phyloP scores from a whole-genome alignment of 2,113 vertebrate species.

The Siniperca chuatsi region DNA sequence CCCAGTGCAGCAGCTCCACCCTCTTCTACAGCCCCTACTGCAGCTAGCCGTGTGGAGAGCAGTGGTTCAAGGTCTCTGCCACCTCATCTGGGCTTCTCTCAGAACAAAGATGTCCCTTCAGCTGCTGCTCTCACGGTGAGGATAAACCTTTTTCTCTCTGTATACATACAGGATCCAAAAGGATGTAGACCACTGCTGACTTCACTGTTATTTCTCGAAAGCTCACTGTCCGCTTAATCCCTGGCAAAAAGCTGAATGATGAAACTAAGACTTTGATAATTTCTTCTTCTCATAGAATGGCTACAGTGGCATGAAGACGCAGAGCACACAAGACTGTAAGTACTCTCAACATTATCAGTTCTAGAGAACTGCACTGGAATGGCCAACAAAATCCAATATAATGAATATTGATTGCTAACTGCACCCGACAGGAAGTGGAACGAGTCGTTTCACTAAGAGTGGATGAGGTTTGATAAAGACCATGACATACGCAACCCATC shows the following conservation, averaged over 20 bases:
- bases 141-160: not conserved
- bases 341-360: constrained; percentile 52
- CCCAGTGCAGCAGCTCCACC: constrained; percentile 69
- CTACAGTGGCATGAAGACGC: constrained; percentile 86
- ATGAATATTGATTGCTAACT: constrained; percentile 44
- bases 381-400: not conserved
- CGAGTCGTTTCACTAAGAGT: constrained; percentile 1
- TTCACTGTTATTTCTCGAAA: not conserved
- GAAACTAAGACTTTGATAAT: not conserved
- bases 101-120: constrained; percentile 76
- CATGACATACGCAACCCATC: too few species aligned
- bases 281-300: constrained; percentile 88
- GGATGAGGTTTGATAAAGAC: constrained; percentile 3
- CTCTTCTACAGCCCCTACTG: constrained; percentile 60
- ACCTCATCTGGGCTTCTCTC: constrained; percentile 76
- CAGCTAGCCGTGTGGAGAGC: constrained; percentile 69
- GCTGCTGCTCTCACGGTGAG: constrained; percentile 72
- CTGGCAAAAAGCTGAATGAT: not conserved
- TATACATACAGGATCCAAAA: not conserved
- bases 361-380: not conserved
- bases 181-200: not conserved
- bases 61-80: constrained; percentile 67
- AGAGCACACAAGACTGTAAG: constrained; percentile 90
- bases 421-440: constrained; percentile 17
- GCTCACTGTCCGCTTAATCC: not conserved